Base-by-base conservation (phyloP, 2,113 vertebrate genomes). In the Gila orcuttii region DNA sequence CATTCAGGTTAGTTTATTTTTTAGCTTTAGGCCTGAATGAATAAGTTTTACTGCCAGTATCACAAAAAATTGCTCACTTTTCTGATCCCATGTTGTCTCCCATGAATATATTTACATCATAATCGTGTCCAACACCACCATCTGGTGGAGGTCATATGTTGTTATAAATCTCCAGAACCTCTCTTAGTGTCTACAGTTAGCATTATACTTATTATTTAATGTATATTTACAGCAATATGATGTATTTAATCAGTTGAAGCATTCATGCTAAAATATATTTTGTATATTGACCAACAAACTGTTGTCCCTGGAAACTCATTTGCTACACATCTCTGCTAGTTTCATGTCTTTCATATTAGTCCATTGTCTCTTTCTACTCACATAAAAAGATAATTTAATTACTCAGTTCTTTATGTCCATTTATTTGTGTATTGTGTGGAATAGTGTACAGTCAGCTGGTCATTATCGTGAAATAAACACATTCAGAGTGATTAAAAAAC, bases 81-180 rank as follows among this genome's bases (percentile, higher is more conserved):
- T 69, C 17, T 36, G 66, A 69, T 19, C 31, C 3, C 33, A 39
- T 21, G 36, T 10, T 21, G 17, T 57, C 9, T 78, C 2, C 11
- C 7, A 57, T 57, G 52, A 6, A 15, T 19, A 42, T 59, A 42
- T 59, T 42, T 80, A 17, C 11, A 45, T 19, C 42, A 47, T 31
- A 78, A 36, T 23, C 23, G 5, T 25, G 62, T 23, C 66, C 57
- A 57, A 87, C 60, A 82, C 36, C 25, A 64, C 69, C 83, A 68
- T 75, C 86, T 87, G 36, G 69, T 82, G 83, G 69, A 59, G 10
- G 66, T 3, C 0, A 13, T 33, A 1, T 31, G 8, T 10, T 36
- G 23, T 28, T 76, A 66, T 77, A 84, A 7, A 10, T 60, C 55
- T 60, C 55, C 59, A 64, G 15, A 62, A 64, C 36, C 57, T 64